A percentile compares a stretch with the other conserved stretches of the same genome.
These are phyloP conservation scores for Yponomeuta evonymella DNA, from an alignment of 2,888 invertebrate species.

Conservation along the genomic window DNA sequence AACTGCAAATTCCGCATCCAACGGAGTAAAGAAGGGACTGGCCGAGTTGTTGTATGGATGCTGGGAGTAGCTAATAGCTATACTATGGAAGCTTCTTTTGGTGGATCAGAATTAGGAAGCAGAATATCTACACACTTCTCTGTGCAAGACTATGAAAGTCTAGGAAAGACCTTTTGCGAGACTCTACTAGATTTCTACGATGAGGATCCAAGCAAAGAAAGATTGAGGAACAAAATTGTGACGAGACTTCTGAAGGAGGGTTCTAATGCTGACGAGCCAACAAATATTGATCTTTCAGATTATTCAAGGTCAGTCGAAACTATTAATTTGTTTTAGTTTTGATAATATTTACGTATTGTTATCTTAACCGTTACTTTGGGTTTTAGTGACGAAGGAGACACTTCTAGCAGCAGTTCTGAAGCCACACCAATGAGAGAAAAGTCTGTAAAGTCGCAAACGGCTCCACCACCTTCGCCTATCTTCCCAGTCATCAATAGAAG, in stretches of 20 bases:
- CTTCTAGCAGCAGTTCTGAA: conserved; percentile 83
- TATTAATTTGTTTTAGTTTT: background rate
- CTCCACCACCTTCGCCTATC: conserved; percentile 84
- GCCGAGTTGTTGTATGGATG: conserved; percentile 96
- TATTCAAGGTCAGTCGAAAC: conserved; percentile 83
- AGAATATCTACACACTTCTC: conserved; percentile 90
- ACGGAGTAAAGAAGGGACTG: conserved; percentile 95
- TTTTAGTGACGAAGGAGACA: conserved; percentile 86
- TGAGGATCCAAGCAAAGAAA: conserved; percentile 88
- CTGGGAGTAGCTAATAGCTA: conserved; percentile 96
- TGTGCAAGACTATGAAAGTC: conserved; percentile 78
- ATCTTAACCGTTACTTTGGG: background rate
- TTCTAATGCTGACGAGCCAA: conserved; percentile 91
- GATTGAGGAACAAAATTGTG: conserved; percentile 86
- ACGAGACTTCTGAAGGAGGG: conserved; percentile 87
- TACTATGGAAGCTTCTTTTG: conserved; percentile 96
- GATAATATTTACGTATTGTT: background rate
- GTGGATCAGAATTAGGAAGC: conserved; percentile 89
- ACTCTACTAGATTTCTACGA: conserved; percentile 94
- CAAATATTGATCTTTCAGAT: conserved; percentile 89
- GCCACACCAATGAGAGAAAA: conserved; percentile 58
- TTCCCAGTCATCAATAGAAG: conserved; percentile 60
- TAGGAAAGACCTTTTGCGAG: conserved; percentile 94
- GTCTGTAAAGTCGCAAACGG: conserved; percentile 53
- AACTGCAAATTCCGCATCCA: conserved; percentile 96